Evolutionary conservation across 1,140 invertebrate species (phyloP), one percentile per base, ranked within the genome.

Genomic region (Apis dorsata): DNA sequence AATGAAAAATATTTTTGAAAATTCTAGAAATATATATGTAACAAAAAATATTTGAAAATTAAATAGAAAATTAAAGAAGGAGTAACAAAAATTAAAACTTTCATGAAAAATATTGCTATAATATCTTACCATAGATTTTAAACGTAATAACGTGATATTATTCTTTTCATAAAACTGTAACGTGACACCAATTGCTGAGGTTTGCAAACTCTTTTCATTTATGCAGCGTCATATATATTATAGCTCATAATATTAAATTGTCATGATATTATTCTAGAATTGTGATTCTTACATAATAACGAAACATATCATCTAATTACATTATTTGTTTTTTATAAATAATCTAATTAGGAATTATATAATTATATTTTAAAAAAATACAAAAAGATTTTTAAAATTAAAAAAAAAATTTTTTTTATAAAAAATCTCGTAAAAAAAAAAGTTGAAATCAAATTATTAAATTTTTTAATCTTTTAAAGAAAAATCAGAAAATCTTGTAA

Each of bases 261-360:
- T 70, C 53, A 59, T 74, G 70, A 63, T 78, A 86, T 88, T 88
- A 81, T 89, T 77, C 63, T 66, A 72, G 78, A 84, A 89, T 87
- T 73, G 75, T 82, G 88, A 89, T 87, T 81, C 88, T 90, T 90
- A 89, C 51, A 84, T 90, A 90, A 90, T 89, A 63, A 83, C 34
- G 15, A 85, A 70, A 63, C 63, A 80, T 66, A 75, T 70, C 68
- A 74, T 69, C 34, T 57, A 69, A 78, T 90, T 90, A 74, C 81
- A 80, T 89, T 89, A 90, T 87, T 63, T 90, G 83, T 89, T 89
- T 63, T 89, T 83, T 83, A 81, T 15, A 68, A 82, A 75, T 81
- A 79, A 70, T 83, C 71, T 51, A 59, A 77, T 55, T 68, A 73
- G 24, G 65, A 53, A 28, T 53, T 21, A 21, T 79, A 66, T 72